phyloP scores from a whole-genome alignment of 2,797 vertebrate genomes.

The Huso huso region DNA sequence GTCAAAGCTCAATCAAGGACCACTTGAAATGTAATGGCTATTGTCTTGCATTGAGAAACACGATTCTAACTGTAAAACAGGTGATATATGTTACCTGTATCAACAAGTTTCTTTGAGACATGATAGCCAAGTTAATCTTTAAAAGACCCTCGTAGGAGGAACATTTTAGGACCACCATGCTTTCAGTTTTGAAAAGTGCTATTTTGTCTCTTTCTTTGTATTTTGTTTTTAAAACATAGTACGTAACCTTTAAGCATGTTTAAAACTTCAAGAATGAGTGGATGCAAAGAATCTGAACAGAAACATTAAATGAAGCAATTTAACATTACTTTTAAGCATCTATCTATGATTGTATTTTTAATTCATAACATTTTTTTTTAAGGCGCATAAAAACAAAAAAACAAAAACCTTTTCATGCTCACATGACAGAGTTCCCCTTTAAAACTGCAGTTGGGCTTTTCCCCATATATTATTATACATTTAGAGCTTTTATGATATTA shows the following conservation, averaged over 20 bases:
- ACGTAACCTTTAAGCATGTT: constrained; percentile 57
- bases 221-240: constrained; percentile 1
- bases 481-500: constrained; percentile 39
- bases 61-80: constrained; percentile 21
- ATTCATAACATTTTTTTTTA: no score
- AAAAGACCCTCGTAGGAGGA: constrained; percentile 51
- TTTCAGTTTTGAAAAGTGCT: constrained; percentile 65
- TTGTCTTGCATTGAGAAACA: constrained; percentile 24
- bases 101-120: constrained; percentile 33
- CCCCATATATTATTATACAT: constrained; percentile 39
- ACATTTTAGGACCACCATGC: constrained; percentile 57
- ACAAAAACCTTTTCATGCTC: constrained; percentile 31
- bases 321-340: no score
- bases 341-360: no score
- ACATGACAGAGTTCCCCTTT: constrained; percentile 27
- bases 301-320: no score
- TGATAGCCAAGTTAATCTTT: constrained; percentile 42
- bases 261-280: constrained; percentile 24
- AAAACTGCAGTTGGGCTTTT: constrained; percentile 45
- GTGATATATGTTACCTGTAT: constrained; percentile 59
- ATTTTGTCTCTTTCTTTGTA: constrained; percentile 42
- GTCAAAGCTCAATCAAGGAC: constrained; percentile 24
- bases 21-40: constrained; percentile 32
- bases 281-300: no score
- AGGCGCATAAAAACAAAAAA: constrained; percentile 7